Base-by-base conservation (phyloP, 2,797 vertebrate species). In the Parotocinclus haroldoi region DNA sequence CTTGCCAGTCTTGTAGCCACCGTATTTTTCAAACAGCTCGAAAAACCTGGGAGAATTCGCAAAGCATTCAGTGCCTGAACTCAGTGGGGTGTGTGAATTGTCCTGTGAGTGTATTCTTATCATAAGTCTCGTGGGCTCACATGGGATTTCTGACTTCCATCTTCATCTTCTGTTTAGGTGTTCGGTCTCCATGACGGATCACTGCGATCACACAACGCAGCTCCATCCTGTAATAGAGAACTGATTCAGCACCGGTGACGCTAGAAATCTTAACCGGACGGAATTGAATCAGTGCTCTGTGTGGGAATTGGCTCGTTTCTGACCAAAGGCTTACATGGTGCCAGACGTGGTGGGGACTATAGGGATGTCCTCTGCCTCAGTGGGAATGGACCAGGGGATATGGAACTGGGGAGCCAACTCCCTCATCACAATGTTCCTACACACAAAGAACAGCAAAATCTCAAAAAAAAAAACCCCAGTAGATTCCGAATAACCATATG, bases 151-250 rank as follows among this genome's bases (percentile, higher is more conserved):
- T 94, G 58, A 99, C 97, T 80, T 99, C 96, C 97, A 99, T 99
- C 85, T 99, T 99, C 97, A 99, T 99, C 84, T 99, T 99, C 85
- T 99, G 97, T 80, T 99, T 99, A 0, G 97, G 97, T 0, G 96
- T 99, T 63, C 96, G 86, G 80, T 99, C 97, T 66, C 97, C 97
- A 0, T 99, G 97, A 10, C 97, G 91, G 73, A 99, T 98, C 58
- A 99, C 88, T 1, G 97, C 97, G 17, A 99, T 99, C 69, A 99
- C 97, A 59, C 96, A 97, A 37, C 96, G 93, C 8, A 99, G 90
- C 74, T 99, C 97, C 97, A 99, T 99, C 97, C 97, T 99, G 77
- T 16, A 0, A 8, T 27, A 66, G 13, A 46, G 3, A 71, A 58
- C 12, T 39, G 10, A 57, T 57, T 71, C 17, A 45, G 56, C 17